Conservation (phyloP, 1,140 invertebrate genomes). For the Zaprionus davidi region DNA sequence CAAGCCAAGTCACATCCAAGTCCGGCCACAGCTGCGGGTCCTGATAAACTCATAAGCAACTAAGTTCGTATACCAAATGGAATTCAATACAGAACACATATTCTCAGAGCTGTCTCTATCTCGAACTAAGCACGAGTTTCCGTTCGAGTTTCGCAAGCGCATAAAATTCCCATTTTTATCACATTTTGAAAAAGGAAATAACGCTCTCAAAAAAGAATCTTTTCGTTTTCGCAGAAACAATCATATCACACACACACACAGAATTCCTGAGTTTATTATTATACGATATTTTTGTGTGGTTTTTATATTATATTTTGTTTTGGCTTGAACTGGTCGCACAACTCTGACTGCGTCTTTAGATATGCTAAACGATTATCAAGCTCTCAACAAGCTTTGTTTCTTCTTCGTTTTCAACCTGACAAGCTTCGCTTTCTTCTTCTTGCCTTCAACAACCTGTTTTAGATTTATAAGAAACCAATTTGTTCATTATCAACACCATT, state of each 20-base stretch:
- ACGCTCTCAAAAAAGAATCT: not conserved
- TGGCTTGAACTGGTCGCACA: not conserved
- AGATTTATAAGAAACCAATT: not conserved
- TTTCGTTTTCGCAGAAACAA: not conserved
- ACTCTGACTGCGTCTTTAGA: not conserved
- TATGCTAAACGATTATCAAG: conserved; percentile 2
- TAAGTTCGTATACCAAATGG: not conserved
- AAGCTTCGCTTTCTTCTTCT: not conserved
- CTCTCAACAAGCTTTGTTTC: not conserved
- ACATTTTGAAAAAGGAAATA: not conserved
- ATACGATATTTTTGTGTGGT: not conserved
- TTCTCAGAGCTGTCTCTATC: not conserved
- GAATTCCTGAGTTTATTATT: not conserved
- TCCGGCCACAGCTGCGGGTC: not conserved
- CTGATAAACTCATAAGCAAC: conserved; percentile 8
- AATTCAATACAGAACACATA: not conserved
- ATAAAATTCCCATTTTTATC: conserved; percentile 2
- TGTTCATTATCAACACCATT: not conserved
- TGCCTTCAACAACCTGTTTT: not conserved
- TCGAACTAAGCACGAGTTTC: not conserved
- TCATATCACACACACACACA: not conserved
- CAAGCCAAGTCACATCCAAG: not conserved
- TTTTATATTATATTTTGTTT: not conserved
- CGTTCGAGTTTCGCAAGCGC: conserved; percentile 1
- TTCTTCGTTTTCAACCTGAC: not conserved